A percentile compares a stretch with the other conserved stretches of the same genome.
These are phyloP conservation scores for Mastomys coucha DNA, from an alignment of 2,113 vertebrate species.

Conservation along the genomic window DNA sequence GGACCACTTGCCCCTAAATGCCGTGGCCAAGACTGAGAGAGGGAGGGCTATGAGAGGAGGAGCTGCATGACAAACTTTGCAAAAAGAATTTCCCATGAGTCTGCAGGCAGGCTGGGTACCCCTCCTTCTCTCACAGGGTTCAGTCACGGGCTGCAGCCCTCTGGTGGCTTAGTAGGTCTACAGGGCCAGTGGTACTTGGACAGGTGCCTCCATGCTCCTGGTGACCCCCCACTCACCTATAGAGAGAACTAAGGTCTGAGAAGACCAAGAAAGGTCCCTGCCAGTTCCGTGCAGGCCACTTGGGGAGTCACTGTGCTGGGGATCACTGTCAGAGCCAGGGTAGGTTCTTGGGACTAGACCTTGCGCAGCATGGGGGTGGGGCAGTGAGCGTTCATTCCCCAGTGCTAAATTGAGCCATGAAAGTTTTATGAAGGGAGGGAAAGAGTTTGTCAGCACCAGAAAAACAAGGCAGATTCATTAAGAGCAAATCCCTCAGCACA, in stretches of 20 bases:
- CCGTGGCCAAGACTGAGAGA: background rate
- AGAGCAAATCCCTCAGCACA: conserved; percentile 35
- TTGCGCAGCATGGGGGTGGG: background rate
- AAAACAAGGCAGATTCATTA: conserved; percentile 62
- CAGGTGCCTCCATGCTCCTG: background rate
- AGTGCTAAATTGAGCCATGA: conserved; percentile 65
- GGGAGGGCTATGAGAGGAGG: background rate
- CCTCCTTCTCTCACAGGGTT: background rate
- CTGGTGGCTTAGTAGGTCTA: fast-evolving
- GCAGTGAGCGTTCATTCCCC: background rate
- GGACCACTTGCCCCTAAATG: no score
- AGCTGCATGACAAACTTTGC: background rate
- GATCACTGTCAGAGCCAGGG: background rate
- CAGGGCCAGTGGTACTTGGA: background rate
- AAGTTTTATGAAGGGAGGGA: conserved; percentile 72
- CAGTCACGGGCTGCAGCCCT: background rate
- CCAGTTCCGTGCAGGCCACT: background rate
- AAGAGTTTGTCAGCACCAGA: conserved; percentile 36
- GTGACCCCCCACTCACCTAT: background rate
- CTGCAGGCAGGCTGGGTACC: background rate
- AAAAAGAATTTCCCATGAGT: background rate
- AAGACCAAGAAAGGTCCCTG: no score
- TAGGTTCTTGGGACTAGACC: background rate
- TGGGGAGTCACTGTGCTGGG: background rate
- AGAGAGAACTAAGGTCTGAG: background rate